These are phyloP conservation scores for Paelopatides confundens DNA, from an alignment of 53 echinoderm and acorn worm species.

Conservation along the genomic window DNA sequence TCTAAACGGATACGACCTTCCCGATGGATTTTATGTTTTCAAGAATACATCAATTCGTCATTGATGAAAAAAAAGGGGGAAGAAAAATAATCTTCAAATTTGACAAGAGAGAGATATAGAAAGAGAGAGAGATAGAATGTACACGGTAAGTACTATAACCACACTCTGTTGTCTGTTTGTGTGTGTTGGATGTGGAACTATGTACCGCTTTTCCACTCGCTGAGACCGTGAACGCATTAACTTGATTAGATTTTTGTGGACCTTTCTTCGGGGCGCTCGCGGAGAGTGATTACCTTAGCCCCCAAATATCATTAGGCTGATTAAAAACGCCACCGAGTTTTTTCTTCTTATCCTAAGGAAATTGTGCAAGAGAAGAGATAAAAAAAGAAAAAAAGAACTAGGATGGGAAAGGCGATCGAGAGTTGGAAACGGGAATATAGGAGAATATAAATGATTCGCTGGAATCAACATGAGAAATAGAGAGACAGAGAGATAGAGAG, in stretches of 20 bases:
- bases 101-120: conserved; percentile 2
- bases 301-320: conserved; percentile 46
- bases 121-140: conserved; percentile 17
- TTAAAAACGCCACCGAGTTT: conserved; percentile 54
- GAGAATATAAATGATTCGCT: not conserved
- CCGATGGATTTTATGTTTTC: conserved; percentile 13
- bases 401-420: not conserved
- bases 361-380: not conserved
- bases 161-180: not conserved
- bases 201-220: not conserved
- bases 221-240: conserved; percentile 38
- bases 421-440: not conserved
- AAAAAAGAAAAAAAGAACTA: not conserved
- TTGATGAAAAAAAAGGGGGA: not conserved
- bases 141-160: too few species aligned
- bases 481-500: not conserved
- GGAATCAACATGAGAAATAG: not conserved
- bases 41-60: not conserved
- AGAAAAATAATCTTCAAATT: not conserved
- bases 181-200: not conserved
- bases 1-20: conserved; percentile 19
- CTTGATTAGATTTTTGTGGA: conserved; percentile 47
- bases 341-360: conserved; percentile 34
- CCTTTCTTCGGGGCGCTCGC: conserved; percentile 34
- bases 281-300: conserved; percentile 45